These are phyloP conservation scores for Enteromius mattozi DNA, from an alignment of 2,797 vertebrate species.

Conservation along the genomic window DNA sequence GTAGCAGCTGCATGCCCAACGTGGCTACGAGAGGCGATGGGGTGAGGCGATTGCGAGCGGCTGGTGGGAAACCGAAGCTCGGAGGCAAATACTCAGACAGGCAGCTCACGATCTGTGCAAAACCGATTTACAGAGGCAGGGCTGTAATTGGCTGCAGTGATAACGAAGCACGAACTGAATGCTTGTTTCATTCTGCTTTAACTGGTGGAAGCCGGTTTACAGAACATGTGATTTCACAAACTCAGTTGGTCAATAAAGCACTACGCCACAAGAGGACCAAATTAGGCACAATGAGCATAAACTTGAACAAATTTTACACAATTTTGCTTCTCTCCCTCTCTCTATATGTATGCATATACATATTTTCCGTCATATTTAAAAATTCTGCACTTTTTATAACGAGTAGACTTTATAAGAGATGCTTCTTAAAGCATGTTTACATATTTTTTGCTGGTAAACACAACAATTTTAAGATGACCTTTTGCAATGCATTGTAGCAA, in stretches of 20 bases:
- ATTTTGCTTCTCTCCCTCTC: neutral
- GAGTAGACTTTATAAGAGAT: neutral
- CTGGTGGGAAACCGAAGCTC: constrained; percentile 31
- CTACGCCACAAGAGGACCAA: neutral
- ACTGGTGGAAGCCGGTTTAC: constrained; percentile 25
- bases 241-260: constrained; percentile 13
- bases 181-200: constrained; percentile 29
- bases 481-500: neutral
- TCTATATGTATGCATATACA: neutral
- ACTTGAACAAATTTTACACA: neutral
- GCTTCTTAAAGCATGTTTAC: neutral
- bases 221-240: constrained; percentile 12
- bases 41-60: constrained; percentile 17
- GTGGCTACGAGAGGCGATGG: constrained; percentile 23
- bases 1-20: constrained; percentile 73
- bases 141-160: constrained; percentile 18
- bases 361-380: neutral
- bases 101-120: constrained; percentile 28
- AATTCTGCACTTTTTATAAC: neutral
- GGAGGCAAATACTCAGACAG: constrained; percentile 37
- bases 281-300: neutral
- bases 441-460: neutral
- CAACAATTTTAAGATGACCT: neutral
- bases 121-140: constrained; percentile 25
- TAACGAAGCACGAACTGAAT: constrained; percentile 37